Conservation (phyloP, 2,113 vertebrate genomes). For the Taxidea taxus region DNA sequence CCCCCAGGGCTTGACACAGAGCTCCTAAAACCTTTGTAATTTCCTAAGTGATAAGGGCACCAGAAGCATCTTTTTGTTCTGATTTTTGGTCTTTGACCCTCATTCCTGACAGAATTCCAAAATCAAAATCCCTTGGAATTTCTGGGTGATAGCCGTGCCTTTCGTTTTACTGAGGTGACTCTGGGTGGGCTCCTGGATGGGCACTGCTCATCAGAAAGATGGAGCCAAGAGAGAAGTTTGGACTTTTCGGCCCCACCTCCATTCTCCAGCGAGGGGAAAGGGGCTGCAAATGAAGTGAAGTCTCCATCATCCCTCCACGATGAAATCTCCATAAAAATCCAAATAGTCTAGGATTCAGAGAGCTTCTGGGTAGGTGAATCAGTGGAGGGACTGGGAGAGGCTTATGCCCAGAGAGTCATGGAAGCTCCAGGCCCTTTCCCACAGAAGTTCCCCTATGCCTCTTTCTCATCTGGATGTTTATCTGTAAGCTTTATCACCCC, state of each 20-base stretch:
- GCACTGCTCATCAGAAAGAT: not conserved
- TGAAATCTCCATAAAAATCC: not conserved
- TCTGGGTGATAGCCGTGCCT: not conserved
- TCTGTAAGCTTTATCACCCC: not conserved
- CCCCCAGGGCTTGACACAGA: not conserved
- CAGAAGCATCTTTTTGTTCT: not conserved
- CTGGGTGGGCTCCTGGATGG: not conserved
- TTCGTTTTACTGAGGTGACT: not conserved
- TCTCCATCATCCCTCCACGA: not conserved
- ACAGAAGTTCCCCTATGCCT: not conserved
- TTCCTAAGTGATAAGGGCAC: not conserved
- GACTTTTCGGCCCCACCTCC: not conserved
- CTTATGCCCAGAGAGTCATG: fast-evolving
- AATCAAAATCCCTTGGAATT: not conserved
- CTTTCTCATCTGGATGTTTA: not conserved
- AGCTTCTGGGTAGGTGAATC: not conserved
- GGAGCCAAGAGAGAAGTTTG: not conserved
- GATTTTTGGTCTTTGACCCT: not conserved
- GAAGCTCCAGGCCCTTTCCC: not conserved
- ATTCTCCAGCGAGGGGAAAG: not conserved
- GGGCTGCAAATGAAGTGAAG: not conserved
- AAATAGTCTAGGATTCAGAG: not conserved
- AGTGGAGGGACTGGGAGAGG: not conserved
- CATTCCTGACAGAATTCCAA: not conserved
- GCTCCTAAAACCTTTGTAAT: not conserved